phyloP scores from a whole-genome alignment of 2,113 vertebrate genomes.

The Calyptommatus sinebrachiatus region DNA sequence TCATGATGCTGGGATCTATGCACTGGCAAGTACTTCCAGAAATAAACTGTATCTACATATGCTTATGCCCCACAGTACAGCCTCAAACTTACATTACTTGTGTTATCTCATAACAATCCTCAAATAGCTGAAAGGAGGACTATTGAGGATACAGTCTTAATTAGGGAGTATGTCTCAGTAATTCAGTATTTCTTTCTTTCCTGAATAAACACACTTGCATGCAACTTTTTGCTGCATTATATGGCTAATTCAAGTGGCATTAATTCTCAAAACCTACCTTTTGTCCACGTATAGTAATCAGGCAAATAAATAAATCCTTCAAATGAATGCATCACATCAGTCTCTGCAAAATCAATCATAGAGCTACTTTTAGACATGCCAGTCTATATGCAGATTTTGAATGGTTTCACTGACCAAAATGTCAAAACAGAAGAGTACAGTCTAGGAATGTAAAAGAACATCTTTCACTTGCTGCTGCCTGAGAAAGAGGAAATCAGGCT shows the following conservation, averaged over 20 bases:
- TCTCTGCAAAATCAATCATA: not conserved
- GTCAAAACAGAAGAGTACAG: not conserved
- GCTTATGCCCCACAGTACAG: not conserved
- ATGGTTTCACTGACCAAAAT: not conserved
- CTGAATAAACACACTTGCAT: not conserved
- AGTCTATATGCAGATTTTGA: not conserved
- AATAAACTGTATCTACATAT: not conserved
- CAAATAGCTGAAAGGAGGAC: not conserved
- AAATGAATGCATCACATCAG: not conserved
- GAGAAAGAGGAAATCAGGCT: not conserved
- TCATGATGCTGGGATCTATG: not conserved
- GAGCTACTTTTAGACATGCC: not conserved
- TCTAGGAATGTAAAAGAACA: not conserved
- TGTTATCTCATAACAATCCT: not conserved
- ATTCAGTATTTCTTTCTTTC: not conserved
- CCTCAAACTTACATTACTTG: not conserved
- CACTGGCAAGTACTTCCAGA: not conserved
- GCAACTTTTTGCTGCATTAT: not conserved
- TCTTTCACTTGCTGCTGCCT: not conserved
- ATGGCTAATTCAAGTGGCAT: not conserved
- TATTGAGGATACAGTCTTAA: not conserved
- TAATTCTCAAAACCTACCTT: not conserved
- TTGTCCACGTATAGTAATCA: not conserved
- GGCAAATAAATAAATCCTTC: not conserved
- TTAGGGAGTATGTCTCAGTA: not conserved